Base-by-base conservation (phyloP, 2,797 vertebrate genomes). In the Atherinosoma microstoma region DNA sequence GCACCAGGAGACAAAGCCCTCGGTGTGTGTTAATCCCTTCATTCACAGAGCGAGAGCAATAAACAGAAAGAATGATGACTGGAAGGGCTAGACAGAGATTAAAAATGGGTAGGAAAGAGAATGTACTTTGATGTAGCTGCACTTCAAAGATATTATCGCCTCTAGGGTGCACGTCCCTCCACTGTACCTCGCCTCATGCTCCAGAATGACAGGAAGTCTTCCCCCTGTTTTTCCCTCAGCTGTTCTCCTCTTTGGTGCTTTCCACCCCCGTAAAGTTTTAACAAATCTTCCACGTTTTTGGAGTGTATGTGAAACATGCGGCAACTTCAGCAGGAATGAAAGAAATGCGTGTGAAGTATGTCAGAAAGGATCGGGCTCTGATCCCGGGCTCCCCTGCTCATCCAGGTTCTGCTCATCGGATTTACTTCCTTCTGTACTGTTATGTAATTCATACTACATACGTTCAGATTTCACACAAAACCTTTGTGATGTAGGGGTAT, bases 91-190 rank as follows among this genome's bases (percentile, higher is more conserved):
- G 38, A 59, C 67, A 54, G 70, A 79, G 82, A 87, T 82, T 73
- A 60, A 80, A 80, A 83, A 67, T 38, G 67, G 45, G 53, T 57
- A 27, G 12, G 75, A 66, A 68, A 70, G 65, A 49, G 45, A 73
- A 62, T 47, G 64, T 8, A 66, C 84, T 86, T 89, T 91, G 88
- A 91, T 87, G 84, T 84, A 38, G 72, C 75, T 49, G 18, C 76
- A 76, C 90, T 91, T 91, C 85, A 91, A 89, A 90, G 72, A 82
- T 76, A 53, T 40, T 79, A 62, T 54, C 29, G 57, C 80, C 80
- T 85, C 38, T 24, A 16, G 84, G 86, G 82, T 62, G 71, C 24
- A 0, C 10, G 77, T 79, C 83, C 79, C 72, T 79, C 65, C 58
- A 58, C 79, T 73, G 81, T 84, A 84, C 63, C 42, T 68, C 34